Percentiles rank a stretch among this genome's conserved stretches.
Conservation (phyloP, 2,113 vertebrate species). For the Sander vitreus region DNA sequence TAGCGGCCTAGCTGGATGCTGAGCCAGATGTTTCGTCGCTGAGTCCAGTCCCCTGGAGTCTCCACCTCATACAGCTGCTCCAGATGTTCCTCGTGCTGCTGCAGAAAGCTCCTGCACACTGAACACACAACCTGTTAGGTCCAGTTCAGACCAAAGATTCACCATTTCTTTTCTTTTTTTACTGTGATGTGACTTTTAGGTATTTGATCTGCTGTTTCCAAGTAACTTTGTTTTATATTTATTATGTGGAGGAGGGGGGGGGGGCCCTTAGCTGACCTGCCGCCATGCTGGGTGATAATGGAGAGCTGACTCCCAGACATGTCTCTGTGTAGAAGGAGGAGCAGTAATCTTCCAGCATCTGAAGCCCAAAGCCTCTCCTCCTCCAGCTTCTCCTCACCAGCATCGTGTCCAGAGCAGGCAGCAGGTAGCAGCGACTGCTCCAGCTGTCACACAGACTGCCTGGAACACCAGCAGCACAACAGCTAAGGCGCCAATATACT, state of each 20-base stretch:
- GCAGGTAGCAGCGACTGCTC: conserved; percentile 85
- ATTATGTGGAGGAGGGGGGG: too few relatives aligned
- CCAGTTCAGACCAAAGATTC: too few relatives aligned
- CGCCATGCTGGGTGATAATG: conserved; percentile 89
- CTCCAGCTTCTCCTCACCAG: conserved; percentile 86
- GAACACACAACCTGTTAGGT: neutral
- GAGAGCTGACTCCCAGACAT: conserved; percentile 91
- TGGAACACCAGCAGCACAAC: conserved; percentile 55
- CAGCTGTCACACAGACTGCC: conserved; percentile 86
- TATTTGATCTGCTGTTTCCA: neutral
- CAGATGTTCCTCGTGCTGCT: conserved; percentile 76
- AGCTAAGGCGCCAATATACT: too few relatives aligned
- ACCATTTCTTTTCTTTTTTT: too few relatives aligned
- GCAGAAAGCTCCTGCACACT: conserved; percentile 91
- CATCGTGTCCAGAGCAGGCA: conserved; percentile 92
- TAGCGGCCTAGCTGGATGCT: conserved; percentile 84
- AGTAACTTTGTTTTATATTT: too few relatives aligned
- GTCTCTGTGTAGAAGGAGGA: conserved; percentile 83
- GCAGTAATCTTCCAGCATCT: conserved; percentile 93
- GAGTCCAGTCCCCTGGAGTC: conserved; percentile 89
- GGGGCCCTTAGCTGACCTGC: conserved; percentile 81
- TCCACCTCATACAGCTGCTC: conserved; percentile 92
- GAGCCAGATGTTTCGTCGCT: conserved; percentile 92
- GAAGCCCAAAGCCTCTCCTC: conserved; percentile 86
- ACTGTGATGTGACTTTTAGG: neutral